Evolutionary conservation across 2,888 invertebrate genomes (phyloP).

Genomic region (Andricus quercusramuli): DNA sequence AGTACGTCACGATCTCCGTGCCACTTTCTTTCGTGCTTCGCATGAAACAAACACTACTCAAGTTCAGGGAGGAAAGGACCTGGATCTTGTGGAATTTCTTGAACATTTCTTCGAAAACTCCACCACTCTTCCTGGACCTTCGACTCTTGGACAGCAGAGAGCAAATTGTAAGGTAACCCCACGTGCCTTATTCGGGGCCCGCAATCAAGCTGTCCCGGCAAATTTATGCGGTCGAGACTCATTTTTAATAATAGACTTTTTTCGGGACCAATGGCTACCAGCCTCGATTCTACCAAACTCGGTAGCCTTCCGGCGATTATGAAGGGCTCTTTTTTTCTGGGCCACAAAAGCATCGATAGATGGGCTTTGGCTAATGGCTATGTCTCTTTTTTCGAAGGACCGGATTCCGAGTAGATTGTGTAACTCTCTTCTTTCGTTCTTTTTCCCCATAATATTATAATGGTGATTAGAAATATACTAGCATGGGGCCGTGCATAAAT

Average conservation of each 20-base stretch:
- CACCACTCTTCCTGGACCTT: not conserved
- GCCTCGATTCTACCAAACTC: slow-evolving; percentile 33
- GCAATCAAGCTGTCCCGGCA: slow-evolving; percentile 48
- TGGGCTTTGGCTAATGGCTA: not conserved
- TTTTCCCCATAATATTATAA: too few species aligned
- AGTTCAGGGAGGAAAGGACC: not conserved
- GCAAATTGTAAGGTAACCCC: not conserved
- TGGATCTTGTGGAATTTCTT: not conserved
- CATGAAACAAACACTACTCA: not conserved
- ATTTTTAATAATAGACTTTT: slow-evolving; percentile 49
- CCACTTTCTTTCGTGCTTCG: not conserved
- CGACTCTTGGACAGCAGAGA: not conserved
- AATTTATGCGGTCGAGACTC: slow-evolving; percentile 48
- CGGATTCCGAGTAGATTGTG: not conserved
- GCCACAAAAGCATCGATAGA: not conserved
- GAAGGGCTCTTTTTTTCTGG: not conserved
- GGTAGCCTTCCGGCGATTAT: slow-evolving; percentile 23
- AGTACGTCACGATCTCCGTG: not conserved
- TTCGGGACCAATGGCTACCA: slow-evolving; percentile 45
- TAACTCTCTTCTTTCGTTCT: not conserved
- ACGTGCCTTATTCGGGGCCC: slow-evolving; percentile 39
- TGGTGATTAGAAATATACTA: too few species aligned
- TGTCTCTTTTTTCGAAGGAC: not conserved
- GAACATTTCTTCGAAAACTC: not conserved
- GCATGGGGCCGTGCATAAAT: too few species aligned